Percentiles rank a stretch among this genome's conserved stretches.
These are phyloP conservation scores for Antheraea assamensis DNA, from an alignment of 2,888 invertebrate species.

Conservation along the genomic window DNA sequence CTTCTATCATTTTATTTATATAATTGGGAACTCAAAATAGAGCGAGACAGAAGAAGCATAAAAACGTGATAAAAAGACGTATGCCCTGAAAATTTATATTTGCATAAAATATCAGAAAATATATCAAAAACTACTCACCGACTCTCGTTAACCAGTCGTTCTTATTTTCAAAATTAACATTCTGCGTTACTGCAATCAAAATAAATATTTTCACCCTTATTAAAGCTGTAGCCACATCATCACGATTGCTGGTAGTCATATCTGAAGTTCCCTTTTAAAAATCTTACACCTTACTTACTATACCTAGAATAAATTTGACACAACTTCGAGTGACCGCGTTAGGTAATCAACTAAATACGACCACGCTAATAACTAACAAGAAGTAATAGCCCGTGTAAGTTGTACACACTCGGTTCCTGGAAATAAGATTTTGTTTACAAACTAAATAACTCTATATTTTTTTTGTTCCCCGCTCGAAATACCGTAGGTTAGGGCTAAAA, in stretches of 20 bases:
- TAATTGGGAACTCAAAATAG: no score
- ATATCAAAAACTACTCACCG: slow-evolving; percentile 41
- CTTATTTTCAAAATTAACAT: slow-evolving; percentile 17
- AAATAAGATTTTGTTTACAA: background rate
- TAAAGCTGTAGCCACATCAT: background rate
- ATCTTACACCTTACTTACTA: no score
- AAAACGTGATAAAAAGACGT: no score
- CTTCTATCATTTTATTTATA: no score
- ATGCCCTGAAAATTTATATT: no score
- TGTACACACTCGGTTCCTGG: background rate
- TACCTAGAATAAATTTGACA: background rate
- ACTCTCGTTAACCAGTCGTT: slow-evolving; percentile 36
- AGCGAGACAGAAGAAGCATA: no score
- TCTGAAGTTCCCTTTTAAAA: background rate
- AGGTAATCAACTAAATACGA: background rate
- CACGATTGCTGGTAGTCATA: background rate
- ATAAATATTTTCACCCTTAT: background rate
- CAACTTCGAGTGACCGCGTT: background rate
- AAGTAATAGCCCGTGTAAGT: background rate
- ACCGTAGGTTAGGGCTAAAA: no score
- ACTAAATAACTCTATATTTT: background rate
- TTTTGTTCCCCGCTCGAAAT: no score
- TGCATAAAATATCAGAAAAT: no score
- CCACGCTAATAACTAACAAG: background rate
- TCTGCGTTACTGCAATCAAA: slow-evolving; percentile 9